A percentile compares a stretch with the other conserved stretches of the same genome.
phyloP scores from a whole-genome alignment of 2,888 invertebrate species.

The Synergus laeviventris region DNA sequence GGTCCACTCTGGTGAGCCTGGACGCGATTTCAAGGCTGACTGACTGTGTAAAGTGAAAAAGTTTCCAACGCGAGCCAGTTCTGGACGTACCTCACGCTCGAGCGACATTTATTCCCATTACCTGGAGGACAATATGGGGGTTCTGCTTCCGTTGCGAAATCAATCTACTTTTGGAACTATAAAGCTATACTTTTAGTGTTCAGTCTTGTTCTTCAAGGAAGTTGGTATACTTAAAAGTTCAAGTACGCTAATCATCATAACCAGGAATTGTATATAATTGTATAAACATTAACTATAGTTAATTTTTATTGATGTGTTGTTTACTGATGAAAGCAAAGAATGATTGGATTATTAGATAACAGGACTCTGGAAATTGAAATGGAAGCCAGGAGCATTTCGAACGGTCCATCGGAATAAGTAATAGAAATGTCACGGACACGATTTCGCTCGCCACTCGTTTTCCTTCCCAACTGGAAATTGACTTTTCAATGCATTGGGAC shows the following conservation, averaged over 20 bases:
- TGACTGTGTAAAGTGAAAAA: slow-evolving; percentile 69
- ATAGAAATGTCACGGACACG: slow-evolving; percentile 65
- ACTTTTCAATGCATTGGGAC: slow-evolving; percentile 14
- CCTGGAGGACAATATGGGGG: slow-evolving; percentile 42
- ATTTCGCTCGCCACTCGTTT: slow-evolving; percentile 39
- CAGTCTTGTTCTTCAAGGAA: slow-evolving; percentile 15
- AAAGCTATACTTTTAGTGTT: slow-evolving; percentile 14
- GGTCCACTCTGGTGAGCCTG: slow-evolving; percentile 58
- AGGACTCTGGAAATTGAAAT: neutral
- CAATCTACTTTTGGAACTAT: slow-evolving; percentile 25
- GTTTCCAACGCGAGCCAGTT: slow-evolving; percentile 54
- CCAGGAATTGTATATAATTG: slow-evolving; percentile 12
- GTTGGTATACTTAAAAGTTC: neutral
- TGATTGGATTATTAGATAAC: neutral
- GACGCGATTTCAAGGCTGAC: slow-evolving; percentile 68
- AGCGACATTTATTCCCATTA: slow-evolving; percentile 58
- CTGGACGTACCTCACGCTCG: slow-evolving; percentile 43
- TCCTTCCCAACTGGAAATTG: slow-evolving; percentile 37
- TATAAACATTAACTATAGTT: too few species aligned
- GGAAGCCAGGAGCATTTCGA: neutral
- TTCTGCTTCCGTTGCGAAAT: slow-evolving; percentile 41
- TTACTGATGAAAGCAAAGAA: neutral
- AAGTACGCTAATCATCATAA: slow-evolving; percentile 16
- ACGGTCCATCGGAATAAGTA: slow-evolving; percentile 53
- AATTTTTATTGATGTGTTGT: too few species aligned